phyloP scores from a whole-genome alignment of 1,140 invertebrate genomes.

The Drosophila lini region DNA sequence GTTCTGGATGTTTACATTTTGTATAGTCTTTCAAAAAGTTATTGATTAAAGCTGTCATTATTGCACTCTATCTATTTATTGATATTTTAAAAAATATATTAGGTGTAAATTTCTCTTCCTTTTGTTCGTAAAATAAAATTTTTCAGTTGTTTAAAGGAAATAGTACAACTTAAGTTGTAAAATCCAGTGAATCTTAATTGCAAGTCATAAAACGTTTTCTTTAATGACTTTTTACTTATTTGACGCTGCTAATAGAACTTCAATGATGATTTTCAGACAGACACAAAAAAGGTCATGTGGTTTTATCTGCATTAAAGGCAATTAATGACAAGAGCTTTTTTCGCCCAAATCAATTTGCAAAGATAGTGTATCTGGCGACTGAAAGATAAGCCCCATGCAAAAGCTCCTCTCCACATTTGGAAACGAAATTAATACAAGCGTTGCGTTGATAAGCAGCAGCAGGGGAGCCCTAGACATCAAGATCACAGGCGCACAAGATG shows the following conservation, averaged over 20 bases:
- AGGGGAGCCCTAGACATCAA: slow-evolving; percentile 8
- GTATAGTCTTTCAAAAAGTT: background rate
- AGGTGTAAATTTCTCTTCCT: background rate
- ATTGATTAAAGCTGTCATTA: background rate
- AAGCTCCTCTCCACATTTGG: slow-evolving; percentile 7
- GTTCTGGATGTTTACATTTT: background rate
- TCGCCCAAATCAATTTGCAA: slow-evolving; percentile 18
- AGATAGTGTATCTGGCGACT: slow-evolving; percentile 18
- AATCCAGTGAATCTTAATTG: background rate
- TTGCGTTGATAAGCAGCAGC: slow-evolving; percentile 28
- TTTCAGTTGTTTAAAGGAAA: background rate
- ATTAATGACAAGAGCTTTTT: slow-evolving; percentile 24
- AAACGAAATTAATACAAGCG: slow-evolving; percentile 17
- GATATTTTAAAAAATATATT: background rate
- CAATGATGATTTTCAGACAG: slow-evolving; percentile 12
- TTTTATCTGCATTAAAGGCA: slow-evolving; percentile 17
- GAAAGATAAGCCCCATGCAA: slow-evolving; percentile 23
- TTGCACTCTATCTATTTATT: background rate
- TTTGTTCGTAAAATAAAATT: background rate
- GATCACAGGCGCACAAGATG: slow-evolving; percentile 30
- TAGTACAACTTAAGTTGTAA: slow-evolving; percentile 2
- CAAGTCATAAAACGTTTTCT: slow-evolving; percentile 25
- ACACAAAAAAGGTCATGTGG: slow-evolving; percentile 29
- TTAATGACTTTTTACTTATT: slow-evolving; percentile 38
- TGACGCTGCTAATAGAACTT: slow-evolving; percentile 32